Percentiles rank a stretch among this genome's conserved stretches.
Conservation (phyloP, 2,113 vertebrate species). For the Chloropsis cyanopogon region DNA sequence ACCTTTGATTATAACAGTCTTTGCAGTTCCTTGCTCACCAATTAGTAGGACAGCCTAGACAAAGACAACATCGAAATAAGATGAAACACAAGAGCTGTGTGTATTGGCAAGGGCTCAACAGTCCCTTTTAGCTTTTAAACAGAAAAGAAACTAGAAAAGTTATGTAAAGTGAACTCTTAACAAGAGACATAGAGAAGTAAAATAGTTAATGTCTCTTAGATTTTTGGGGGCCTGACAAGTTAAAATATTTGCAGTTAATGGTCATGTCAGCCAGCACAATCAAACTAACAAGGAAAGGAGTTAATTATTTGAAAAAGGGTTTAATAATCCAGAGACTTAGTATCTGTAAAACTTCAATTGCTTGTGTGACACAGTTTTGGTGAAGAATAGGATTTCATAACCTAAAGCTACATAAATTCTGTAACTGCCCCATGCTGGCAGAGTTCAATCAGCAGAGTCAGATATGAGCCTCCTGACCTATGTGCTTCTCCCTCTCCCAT, state of each 20-base stretch:
- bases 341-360: background rate
- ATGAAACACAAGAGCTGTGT: background rate
- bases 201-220: background rate
- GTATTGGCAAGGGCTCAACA: background rate
- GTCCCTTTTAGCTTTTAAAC: background rate
- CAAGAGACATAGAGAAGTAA: background rate
- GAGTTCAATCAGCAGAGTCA: background rate
- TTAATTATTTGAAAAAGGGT: background rate
- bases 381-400: background rate
- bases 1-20: constrained; percentile 92
- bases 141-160: background rate
- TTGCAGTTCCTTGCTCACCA: constrained; percentile 96
- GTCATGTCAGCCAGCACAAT: background rate
- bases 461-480: background rate
- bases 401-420: background rate
- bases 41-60: constrained; percentile 90
- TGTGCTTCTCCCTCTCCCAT: background rate
- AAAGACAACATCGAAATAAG: background rate
- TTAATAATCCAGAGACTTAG: background rate
- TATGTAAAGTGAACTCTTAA: background rate
- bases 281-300: background rate
- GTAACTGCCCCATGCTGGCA: background rate
- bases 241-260: background rate
- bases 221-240: background rate
- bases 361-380: background rate